Percentiles rank a stretch among this genome's conserved stretches.
Evolutionary conservation across 2,797 vertebrate species (phyloP).

Genomic region (Carduelis carduelis): DNA sequence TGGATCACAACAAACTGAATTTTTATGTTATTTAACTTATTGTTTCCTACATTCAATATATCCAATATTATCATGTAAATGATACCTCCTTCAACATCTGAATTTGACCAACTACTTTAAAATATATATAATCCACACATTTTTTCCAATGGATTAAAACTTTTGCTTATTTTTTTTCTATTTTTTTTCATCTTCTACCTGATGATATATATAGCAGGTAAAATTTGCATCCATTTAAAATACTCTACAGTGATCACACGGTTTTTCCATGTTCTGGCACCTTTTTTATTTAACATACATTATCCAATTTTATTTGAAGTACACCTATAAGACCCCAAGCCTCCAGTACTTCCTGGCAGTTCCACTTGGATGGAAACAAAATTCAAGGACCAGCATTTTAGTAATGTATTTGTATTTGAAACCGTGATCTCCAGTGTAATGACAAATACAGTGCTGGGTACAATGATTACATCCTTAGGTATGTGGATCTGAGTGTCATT

Average conservation of each 20-base stretch:
- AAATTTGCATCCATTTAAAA: slow-evolving; percentile 24
- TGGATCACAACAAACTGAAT: neutral
- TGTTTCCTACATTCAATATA: neutral
- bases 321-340: neutral
- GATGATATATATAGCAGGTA: neutral
- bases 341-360: slow-evolving; percentile 30
- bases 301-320: slow-evolving; percentile 31
- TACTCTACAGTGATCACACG: neutral
- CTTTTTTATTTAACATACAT: slow-evolving; percentile 34
- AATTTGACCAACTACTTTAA: neutral
- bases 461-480: neutral
- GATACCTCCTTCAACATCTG: neutral
- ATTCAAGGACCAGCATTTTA: slow-evolving; percentile 7
- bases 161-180: neutral
- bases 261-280: neutral
- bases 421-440: neutral
- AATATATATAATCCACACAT: neutral
- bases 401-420: neutral
- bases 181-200: slow-evolving; percentile 5
- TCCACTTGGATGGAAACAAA: slow-evolving; percentile 20
- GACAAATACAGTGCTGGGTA: neutral
- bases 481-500: neutral
- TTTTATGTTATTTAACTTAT: neutral
- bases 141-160: neutral
- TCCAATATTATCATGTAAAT: neutral